Conservation (phyloP, 2,113 vertebrate species). For the Pithys albifrons region DNA sequence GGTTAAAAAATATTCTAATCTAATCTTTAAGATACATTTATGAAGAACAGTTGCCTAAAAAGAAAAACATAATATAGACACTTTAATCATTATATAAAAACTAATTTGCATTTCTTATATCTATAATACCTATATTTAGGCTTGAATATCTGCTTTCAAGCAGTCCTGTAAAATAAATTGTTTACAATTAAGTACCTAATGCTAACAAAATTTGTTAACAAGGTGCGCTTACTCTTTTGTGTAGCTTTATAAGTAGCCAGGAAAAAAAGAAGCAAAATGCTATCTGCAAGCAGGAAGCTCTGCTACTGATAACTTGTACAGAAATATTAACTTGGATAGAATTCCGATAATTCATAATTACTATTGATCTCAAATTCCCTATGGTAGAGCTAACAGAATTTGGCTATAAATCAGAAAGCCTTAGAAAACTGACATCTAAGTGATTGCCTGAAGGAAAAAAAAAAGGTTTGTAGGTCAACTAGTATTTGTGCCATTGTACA, state of each 20-base stretch:
- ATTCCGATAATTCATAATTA: neutral
- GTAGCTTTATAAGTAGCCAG: neutral
- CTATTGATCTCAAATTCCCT: neutral
- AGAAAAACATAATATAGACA: neutral
- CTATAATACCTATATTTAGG: neutral
- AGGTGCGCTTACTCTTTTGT: neutral
- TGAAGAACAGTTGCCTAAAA: neutral
- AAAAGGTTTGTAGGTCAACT: neutral
- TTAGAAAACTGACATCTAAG: neutral
- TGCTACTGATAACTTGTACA: neutral
- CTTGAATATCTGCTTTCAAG: neutral
- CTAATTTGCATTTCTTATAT: neutral
- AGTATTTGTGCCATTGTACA: neutral
- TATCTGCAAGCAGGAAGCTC: neutral
- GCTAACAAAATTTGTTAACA: neutral
- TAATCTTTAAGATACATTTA: neutral
- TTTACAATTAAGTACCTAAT: neutral
- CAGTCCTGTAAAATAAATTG: neutral
- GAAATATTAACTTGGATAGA: neutral
- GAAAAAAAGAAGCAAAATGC: neutral
- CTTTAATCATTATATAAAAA: neutral
- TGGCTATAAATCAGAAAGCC: neutral
- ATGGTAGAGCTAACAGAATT: neutral
- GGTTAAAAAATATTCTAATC: neutral
- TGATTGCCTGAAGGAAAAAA: neutral